phyloP scores from a whole-genome alignment of 1,140 invertebrate genomes.

The Manduca sexta region DNA sequence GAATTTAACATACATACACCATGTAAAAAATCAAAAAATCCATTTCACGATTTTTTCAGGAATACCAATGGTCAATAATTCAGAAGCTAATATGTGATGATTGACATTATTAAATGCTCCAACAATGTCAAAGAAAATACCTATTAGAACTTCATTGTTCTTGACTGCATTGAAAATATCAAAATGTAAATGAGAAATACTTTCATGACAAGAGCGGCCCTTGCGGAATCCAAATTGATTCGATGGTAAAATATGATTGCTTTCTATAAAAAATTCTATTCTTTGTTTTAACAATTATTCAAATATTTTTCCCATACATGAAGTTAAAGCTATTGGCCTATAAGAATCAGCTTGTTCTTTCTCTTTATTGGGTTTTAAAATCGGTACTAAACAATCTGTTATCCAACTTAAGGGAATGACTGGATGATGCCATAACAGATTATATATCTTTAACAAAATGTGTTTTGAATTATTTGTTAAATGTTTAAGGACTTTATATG shows the following conservation, averaged over 20 bases:
- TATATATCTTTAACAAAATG: constrained; percentile 13
- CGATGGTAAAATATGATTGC: constrained; percentile 14
- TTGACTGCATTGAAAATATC: constrained; percentile 10
- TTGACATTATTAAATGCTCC: constrained; percentile 21
- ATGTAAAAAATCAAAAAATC: constrained; percentile 21
- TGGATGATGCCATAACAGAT: constrained; percentile 13
- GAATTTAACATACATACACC: constrained; percentile 14
- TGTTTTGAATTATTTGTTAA: not conserved
- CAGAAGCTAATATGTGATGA: constrained; percentile 3
- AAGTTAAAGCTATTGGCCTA: constrained; percentile 19
- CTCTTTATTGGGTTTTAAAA: constrained; percentile 18
- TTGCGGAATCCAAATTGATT: constrained; percentile 21
- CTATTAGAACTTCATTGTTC: constrained; percentile 1
- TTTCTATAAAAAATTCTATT: constrained; percentile 22
- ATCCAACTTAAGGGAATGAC: constrained; percentile 19
- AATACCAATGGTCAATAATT: constrained; percentile 4
- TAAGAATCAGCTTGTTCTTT: constrained; percentile 13
- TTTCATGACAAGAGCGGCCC: constrained; percentile 12
- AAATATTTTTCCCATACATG: constrained; percentile 19
- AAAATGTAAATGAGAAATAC: constrained; percentile 9
- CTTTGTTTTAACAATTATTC: constrained; percentile 20
- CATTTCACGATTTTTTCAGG: constrained; percentile 16
- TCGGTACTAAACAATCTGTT: constrained; percentile 16
- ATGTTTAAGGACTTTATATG: constrained; percentile 20
- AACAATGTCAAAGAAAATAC: constrained; percentile 17